Percentiles rank a stretch among this genome's conserved stretches.
Evolutionary conservation across 2,113 vertebrate genomes (phyloP).

Genomic region (Brevimyrus niger): DNA sequence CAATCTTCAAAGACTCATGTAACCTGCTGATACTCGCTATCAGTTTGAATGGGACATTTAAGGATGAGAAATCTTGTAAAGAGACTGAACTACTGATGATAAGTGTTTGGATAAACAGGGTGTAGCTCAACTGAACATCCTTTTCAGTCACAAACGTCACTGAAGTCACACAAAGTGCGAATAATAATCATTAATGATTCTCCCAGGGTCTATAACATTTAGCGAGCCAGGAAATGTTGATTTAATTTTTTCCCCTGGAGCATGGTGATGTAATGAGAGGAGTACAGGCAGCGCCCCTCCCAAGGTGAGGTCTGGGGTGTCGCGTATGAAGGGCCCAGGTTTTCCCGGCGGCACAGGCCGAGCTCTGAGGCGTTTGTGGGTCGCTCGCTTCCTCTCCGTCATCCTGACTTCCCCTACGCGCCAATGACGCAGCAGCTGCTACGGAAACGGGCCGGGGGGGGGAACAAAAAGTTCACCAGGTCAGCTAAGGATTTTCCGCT

Average conservation of each 20-base stretch:
- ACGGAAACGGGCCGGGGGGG: not conserved
- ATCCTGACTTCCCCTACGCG: not conserved
- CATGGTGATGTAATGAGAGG: not conserved
- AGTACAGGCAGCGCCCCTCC: not conserved
- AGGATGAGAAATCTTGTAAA: not conserved
- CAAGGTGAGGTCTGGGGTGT: not conserved
- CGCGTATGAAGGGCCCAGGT: not conserved
- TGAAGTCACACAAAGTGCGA: not conserved
- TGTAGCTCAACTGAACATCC: not conserved
- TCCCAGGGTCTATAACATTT: not conserved
- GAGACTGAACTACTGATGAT: not conserved
- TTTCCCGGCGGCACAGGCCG: not conserved
- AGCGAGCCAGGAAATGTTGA: not conserved
- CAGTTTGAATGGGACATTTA: not conserved
- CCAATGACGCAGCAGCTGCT: not conserved
- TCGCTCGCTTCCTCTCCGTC: not conserved
- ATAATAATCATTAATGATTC: not conserved
- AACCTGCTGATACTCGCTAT: not conserved
- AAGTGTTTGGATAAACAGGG: not conserved
- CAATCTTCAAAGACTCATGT: not conserved
- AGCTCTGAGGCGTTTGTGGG: not conserved
- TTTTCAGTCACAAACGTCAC: not conserved
- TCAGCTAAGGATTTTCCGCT: not conserved
- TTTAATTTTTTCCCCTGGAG: not conserved
- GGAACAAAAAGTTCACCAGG: not conserved